Percentiles rank a stretch among this genome's conserved stretches.
These are phyloP conservation scores for Struthidea cinerea DNA, from an alignment of 2,113 vertebrate genomes.

Conservation along the genomic window DNA sequence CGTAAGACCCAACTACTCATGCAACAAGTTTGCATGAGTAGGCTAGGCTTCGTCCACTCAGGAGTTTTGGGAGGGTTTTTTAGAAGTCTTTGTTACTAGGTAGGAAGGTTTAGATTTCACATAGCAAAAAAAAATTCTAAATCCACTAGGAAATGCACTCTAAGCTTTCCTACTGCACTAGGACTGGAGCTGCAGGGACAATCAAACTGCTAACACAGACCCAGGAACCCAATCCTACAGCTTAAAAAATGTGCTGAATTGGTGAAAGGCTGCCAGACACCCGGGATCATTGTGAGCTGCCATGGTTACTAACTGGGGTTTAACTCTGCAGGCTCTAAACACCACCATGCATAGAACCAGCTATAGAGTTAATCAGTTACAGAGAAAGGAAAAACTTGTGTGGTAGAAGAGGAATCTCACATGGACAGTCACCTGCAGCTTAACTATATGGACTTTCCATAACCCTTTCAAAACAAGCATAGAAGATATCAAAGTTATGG, in stretches of 20 bases:
- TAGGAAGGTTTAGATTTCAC: not conserved
- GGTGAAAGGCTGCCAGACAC: slow-evolving; percentile 35
- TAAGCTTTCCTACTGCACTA: not conserved
- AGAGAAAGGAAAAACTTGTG: not conserved
- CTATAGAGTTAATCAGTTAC: not conserved
- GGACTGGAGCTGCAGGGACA: not conserved
- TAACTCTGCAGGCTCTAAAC: not conserved
- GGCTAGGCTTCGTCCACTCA: not conserved
- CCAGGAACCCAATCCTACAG: slow-evolving; percentile 19
- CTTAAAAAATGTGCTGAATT: slow-evolving; percentile 19
- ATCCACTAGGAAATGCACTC: not conserved
- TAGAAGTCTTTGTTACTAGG: not conserved
- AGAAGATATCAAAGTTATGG: not conserved
- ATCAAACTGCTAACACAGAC: slow-evolving; percentile 47
- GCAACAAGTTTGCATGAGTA: not conserved
- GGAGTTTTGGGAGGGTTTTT: not conserved
- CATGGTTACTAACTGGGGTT: not conserved
- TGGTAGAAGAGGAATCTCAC: not conserved
- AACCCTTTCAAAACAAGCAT: not conserved
- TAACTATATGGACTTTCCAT: not conserved
- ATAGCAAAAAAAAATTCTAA: not conserved
- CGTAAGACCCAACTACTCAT: not conserved
- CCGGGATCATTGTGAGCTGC: not conserved
- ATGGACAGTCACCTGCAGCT: not conserved
- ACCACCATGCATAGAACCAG: not conserved